A percentile compares a stretch with the other conserved stretches of the same genome.
Conservation (phyloP, 2,113 vertebrate species). For the Apodemus speciosus region DNA sequence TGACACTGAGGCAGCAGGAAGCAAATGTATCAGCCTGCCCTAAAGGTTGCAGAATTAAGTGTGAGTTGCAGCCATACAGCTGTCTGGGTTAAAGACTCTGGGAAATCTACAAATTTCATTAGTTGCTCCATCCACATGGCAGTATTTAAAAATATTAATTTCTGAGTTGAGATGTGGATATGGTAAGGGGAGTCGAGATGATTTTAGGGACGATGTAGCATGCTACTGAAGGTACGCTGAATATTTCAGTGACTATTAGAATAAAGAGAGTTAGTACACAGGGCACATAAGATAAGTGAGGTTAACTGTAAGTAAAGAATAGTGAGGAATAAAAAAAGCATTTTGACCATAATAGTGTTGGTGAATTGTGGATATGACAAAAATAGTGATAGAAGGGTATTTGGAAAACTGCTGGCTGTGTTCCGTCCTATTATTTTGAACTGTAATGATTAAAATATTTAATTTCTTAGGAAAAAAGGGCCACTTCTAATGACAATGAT, state of each 20-base stretch:
- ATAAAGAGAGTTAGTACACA: neutral
- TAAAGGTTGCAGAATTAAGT: neutral
- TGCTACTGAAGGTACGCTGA: neutral
- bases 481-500: neutral
- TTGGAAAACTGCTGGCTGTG: neutral
- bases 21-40: neutral
- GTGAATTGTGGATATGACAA: neutral
- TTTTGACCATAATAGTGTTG: neutral
- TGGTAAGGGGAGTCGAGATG: neutral
- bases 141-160: neutral
- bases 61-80: neutral
- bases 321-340: neutral
- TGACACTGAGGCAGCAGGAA: constrained; percentile 22
- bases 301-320: constrained; percentile 11
- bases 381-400: neutral
- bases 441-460: neutral
- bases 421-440: neutral
- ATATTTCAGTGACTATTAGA: neutral
- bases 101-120: neutral
- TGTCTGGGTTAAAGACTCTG: neutral
- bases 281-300: neutral
- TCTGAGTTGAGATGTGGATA: neutral
- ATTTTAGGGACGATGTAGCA: neutral
- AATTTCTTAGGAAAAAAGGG: neutral
- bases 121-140: neutral